Evolutionary conservation across 2,797 vertebrate genomes (phyloP).

Genomic region (Bradypodion ventrale): DNA sequence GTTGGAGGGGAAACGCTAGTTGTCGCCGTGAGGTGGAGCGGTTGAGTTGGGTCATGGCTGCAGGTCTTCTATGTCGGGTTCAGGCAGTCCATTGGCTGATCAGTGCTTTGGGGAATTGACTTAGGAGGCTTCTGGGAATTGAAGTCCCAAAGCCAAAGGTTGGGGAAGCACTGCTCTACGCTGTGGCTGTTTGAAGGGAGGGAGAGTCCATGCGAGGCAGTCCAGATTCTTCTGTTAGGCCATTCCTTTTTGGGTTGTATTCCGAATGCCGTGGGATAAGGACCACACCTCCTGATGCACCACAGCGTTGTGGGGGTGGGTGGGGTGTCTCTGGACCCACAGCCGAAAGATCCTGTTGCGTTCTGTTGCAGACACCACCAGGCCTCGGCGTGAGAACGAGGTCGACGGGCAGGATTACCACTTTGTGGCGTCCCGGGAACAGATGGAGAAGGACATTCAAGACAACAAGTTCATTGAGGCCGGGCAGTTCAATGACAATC

Average conservation of each 20-base stretch:
- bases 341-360: neutral
- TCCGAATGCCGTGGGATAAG: too few relatives aligned
- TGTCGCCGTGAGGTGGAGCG: neutral
- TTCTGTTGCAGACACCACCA: conserved; percentile 88
- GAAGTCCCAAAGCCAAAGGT: too few relatives aligned
- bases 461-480: conserved; percentile 99
- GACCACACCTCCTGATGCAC: neutral
- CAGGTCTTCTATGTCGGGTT: too few relatives aligned
- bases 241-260: neutral
- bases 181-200: neutral
- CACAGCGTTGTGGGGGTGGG: too few relatives aligned
- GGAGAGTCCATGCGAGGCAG: neutral
- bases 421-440: conserved; percentile 93
- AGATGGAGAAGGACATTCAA: conserved; percentile 99
- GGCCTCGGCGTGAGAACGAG: conserved; percentile 92
- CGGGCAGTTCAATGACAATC: conserved; percentile 98
- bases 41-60: neutral
- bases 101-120: too few relatives aligned
- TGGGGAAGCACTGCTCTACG: too few relatives aligned
- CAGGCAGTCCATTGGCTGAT: too few relatives aligned
- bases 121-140: too few relatives aligned
- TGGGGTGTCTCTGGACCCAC: neutral
- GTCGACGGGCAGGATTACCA: conserved; percentile 98
- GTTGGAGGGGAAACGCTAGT: neutral
- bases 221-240: neutral